phyloP scores from a whole-genome alignment of 2,797 vertebrate genomes.

The Podarcis siculus region DNA sequence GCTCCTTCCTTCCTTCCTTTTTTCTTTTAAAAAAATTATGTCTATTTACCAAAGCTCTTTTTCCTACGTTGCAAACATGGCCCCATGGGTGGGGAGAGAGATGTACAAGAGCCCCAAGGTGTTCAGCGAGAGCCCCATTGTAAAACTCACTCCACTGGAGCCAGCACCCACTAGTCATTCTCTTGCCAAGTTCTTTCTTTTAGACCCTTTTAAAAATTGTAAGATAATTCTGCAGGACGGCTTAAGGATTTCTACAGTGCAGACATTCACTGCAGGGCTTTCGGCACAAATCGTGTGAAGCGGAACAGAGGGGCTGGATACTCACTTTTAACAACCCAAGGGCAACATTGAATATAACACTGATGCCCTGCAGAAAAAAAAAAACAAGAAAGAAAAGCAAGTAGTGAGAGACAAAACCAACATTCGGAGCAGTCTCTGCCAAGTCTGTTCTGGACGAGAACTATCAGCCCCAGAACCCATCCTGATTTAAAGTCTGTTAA shows the following conservation, averaged over 20 bases:
- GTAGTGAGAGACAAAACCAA: neutral
- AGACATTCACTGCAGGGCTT: neutral
- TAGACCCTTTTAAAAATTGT: neutral
- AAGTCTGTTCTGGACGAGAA: no score
- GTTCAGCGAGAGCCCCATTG: neutral
- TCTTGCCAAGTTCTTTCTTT: neutral
- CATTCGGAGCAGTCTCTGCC: neutral
- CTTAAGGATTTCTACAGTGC: neutral
- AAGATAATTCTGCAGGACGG: neutral
- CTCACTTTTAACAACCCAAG: slow-evolving; percentile 95
- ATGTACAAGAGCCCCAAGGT: neutral
- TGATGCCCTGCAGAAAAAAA: slow-evolving; percentile 89
- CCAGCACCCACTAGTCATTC: neutral
- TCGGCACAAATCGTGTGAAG: neutral
- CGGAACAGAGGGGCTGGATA: rapidly evolving
- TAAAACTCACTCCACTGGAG: neutral
- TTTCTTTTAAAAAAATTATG: no score
- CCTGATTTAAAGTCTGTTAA: no score
- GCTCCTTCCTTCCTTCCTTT: no score
- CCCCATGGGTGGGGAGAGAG: no score
- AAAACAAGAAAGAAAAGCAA: slow-evolving; percentile 49
- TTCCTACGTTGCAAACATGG: neutral
- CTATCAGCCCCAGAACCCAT: no score
- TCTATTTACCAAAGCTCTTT: neutral
- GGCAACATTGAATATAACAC: slow-evolving; percentile 98